Conservation (phyloP, 2,113 vertebrate species). For the Sterrhoptilus dennistouni region DNA sequence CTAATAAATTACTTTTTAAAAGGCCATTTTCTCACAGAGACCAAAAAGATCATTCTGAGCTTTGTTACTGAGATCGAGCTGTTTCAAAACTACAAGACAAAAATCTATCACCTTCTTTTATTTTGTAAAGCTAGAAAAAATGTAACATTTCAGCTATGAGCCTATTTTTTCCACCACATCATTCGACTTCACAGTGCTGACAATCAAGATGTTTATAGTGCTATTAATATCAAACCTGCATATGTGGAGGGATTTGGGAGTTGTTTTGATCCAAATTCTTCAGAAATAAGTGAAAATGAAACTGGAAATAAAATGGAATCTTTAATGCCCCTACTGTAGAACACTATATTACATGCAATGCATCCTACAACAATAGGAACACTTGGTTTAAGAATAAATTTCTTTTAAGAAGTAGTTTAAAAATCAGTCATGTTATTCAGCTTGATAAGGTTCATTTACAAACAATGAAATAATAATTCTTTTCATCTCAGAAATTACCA, state of each 20-base stretch:
- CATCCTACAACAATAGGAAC: neutral
- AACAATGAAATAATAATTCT: neutral
- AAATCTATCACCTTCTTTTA: neutral
- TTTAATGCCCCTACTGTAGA: neutral
- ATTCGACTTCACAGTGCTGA: neutral
- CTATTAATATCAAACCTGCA: slow-evolving; percentile 32
- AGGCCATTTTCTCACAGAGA: neutral
- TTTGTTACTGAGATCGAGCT: neutral
- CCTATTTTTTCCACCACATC: neutral
- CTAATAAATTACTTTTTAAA: neutral
- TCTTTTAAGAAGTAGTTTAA: neutral
- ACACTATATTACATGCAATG: neutral
- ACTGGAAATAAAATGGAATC: neutral
- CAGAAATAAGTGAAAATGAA: neutral
- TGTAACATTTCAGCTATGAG: neutral
- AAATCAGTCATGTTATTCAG: neutral
- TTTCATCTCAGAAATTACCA: neutral
- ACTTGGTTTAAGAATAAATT: neutral
- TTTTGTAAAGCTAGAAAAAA: slow-evolving; percentile 14
- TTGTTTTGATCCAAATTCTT: slow-evolving; percentile 10
- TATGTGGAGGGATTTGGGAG: neutral
- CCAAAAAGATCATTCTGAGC: neutral
- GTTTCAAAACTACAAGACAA: neutral
- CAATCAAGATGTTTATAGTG: slow-evolving; percentile 16
- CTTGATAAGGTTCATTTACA: neutral